Evolutionary conservation across 1,140 invertebrate species (phyloP), one percentile per base, ranked within the genome.

Genomic region (Formica exsecta): DNA sequence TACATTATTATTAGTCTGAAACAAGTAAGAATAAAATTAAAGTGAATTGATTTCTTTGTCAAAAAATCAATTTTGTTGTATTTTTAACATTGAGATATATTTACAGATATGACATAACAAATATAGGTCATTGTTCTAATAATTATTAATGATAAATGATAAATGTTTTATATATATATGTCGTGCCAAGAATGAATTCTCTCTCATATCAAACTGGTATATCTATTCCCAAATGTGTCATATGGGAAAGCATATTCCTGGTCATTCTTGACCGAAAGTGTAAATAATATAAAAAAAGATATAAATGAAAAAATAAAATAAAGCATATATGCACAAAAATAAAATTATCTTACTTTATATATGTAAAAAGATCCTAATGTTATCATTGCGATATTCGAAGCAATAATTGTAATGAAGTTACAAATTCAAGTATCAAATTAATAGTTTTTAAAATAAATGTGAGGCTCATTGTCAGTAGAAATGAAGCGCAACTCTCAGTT

Each of bases 1-100:
- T 90, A 93, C 92, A 92, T 93, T 91, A 93, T 94, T 86, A 93
- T 94, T 86, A 92, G 91, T 92, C 93, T 94, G 89, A 66, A 94
- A 93, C 54, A 71, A 1, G 84, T 83, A 59, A 51, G 29, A 57
- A 57, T 22, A 66, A 64, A 59, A 1, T 7, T 13, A 3, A 51
- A 51, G 6, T n/a, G 54, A 32, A 32, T 32, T 4, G 32, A 59
- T 38, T 51, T 41, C 29, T 44, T 73, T 13, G 48, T 16, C 2
- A 8, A 64, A 29, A 64, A 41, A 76, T n/a, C n/a, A 29, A 51
- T 65, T 77, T 9, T 76, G 4, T 29, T 44, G 3, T 13, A 32
- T 48, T 19, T 4, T 19, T 44, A 38, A 51, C 0, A 51, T 51
- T 51, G 11, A 3, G 32, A 77, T 51, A 22, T 44, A 76, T 32